phyloP scores from a whole-genome alignment of 2,888 invertebrate genomes.

The Camptogramma bilineatum region DNA sequence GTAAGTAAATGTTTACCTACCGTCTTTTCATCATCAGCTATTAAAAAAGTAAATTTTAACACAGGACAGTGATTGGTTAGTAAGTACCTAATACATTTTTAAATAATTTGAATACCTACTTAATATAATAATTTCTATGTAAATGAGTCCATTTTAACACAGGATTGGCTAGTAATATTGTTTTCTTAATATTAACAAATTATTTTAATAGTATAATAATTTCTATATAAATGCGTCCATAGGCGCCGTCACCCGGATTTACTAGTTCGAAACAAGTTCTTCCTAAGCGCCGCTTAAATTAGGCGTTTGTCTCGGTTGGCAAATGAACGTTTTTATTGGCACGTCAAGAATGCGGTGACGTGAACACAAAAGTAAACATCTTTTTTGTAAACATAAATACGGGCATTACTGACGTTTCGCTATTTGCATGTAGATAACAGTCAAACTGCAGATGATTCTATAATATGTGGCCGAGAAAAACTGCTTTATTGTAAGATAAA shows the following conservation, averaged over 20 bases:
- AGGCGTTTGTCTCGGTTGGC: conserved; percentile 34
- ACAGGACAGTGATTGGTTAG: no score
- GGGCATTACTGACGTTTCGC: conserved; percentile 9
- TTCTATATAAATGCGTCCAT: conserved; percentile 19
- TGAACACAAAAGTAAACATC: conserved; percentile 18
- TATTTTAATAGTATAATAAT: conserved; percentile 2
- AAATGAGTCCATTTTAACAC: no score
- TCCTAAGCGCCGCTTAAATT: conserved; percentile 40
- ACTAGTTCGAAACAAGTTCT: conserved; percentile 29
- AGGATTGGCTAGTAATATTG: no score
- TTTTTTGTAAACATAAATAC: conserved; percentile 31
- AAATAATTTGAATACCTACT: no score
- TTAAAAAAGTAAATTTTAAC: no score
- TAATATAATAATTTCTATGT: no score
- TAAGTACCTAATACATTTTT: no score
- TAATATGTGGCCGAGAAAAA: background rate
- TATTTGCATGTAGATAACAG: background rate
- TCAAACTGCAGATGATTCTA: no score
- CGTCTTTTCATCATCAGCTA: no score
- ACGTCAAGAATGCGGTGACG: conserved; percentile 31
- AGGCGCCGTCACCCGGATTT: conserved; percentile 37
- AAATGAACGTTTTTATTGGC: conserved; percentile 26
- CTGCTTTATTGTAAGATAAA: background rate
- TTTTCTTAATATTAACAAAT: no score
- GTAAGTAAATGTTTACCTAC: no score